These are phyloP conservation scores for Mus pahari DNA, from an alignment of 2,113 vertebrate species.

Conservation along the genomic window DNA sequence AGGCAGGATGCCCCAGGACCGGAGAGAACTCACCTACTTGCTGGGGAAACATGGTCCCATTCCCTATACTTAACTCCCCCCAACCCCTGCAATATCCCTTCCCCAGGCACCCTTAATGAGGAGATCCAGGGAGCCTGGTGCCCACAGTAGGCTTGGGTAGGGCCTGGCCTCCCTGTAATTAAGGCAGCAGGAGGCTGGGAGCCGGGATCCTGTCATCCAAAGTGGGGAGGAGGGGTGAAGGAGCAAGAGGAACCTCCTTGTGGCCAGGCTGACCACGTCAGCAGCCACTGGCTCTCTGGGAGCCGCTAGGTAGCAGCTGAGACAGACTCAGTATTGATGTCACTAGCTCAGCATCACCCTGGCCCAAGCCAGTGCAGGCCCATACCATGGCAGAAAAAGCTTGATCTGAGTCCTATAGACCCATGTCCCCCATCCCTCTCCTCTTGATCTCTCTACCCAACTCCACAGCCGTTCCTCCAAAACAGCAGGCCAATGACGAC, in stretches of 20 bases:
- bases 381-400: not conserved
- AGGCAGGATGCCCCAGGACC: not conserved
- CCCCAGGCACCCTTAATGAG: not conserved
- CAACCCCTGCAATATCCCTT: fast-evolving
- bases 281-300: conserved; percentile 8
- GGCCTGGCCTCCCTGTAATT: conserved; percentile 71
- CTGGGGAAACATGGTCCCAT: not conserved
- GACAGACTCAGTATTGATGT: not conserved
- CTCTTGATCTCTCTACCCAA: not conserved
- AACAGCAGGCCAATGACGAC: not conserved
- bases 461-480: not conserved
- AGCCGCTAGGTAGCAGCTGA: not conserved
- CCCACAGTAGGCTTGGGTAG: conserved; percentile 18
- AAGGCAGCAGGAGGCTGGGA: conserved; percentile 33
- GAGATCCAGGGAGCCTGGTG: not conserved
- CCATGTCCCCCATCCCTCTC: not conserved
- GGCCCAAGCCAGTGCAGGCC: not conserved
- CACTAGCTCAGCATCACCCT: not conserved
- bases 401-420: not conserved
- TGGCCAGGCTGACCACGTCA: conserved; percentile 21
- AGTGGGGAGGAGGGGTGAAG: not conserved
- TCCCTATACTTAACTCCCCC: not conserved
- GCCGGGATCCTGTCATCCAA: not conserved
- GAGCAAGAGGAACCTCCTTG: not conserved
- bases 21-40: not conserved